Evolutionary conservation across 2,888 invertebrate species (phyloP), one percentile per base, ranked within the genome.

Genomic region (Crossocerus cetratus): DNA sequence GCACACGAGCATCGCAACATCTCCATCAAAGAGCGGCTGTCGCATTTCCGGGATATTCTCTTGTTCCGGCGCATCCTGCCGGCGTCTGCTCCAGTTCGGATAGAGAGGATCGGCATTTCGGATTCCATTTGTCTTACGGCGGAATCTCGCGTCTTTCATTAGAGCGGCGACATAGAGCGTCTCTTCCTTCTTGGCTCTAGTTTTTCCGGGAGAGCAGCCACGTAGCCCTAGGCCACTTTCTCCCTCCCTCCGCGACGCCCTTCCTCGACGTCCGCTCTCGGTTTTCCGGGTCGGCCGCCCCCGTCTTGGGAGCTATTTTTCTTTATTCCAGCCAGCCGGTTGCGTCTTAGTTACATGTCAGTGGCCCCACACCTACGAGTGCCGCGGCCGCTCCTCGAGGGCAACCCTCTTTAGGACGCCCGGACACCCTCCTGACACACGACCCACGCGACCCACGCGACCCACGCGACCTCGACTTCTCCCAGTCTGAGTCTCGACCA

Each of bases 341-440:
- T 76, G 76, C 74, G 78, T 83, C 84, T 83, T 78, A 68, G 77
- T 80, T 76, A 76, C 80, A 77, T 84, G 83, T 84, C 84, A 84
- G 72, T 81, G 81, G 77, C 73, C 83, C 65, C 72, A 69, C 68
- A 63, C 65, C 45, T 21, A 43, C 42, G 43, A 65, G 42, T 53
- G 45, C 2, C 56, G n/a, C n/a, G n/a, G n/a, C n/a, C n/a, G n/a
- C 22, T 45, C 45, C 49, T 61, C 69, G 55, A 21, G 61, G 67
- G 72, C 67, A 62, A 69, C 67, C 56, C 65, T 72, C 77, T 63
- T 72, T 61, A 69, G 4, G 63, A 56, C 63, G 54, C 58, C 66
- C 63, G 65, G 69, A 65, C 75, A 61, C 64, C 70, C 60, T 65
- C 16, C 16, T 53, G 13, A 13, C n/a, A 13, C 20, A 22, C 44